Conservation (phyloP, 2,113 vertebrate species). For the Ceratotherium simum region DNA sequence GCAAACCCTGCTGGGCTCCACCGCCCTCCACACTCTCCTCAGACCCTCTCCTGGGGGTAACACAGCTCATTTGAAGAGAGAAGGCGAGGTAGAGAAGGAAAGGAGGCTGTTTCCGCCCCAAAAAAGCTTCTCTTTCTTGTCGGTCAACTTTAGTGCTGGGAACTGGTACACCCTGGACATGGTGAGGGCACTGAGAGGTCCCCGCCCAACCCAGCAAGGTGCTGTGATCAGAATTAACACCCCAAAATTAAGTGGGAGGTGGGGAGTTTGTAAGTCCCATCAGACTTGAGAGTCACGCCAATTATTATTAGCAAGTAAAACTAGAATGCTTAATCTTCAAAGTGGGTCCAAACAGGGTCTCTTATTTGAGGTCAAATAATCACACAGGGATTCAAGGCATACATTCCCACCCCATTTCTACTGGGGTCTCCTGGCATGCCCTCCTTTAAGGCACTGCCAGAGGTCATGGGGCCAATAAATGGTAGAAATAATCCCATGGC, state of each 20-base stretch:
- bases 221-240: not conserved
- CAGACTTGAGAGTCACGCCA: not conserved
- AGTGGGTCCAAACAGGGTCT: not conserved
- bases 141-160: rapidly evolving
- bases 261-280: not conserved
- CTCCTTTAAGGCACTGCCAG: not conserved
- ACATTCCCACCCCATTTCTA: not conserved
- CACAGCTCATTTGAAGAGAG: not conserved
- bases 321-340: not conserved
- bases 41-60: conserved; percentile 73
- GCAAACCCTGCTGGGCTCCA: conserved; percentile 75
- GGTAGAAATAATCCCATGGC: not conserved
- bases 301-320: conserved; percentile 1
- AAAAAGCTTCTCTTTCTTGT: not conserved
- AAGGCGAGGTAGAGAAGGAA: rapidly evolving
- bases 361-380: not conserved
- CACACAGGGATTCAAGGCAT: not conserved
- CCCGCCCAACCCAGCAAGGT: not conserved
- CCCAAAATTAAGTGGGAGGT: not conserved
- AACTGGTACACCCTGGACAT: not conserved
- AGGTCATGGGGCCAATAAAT: not conserved
- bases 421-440: not conserved
- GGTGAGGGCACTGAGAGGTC: rapidly evolving
- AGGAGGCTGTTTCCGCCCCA: rapidly evolving
- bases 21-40: conserved; percentile 73